phyloP scores from a whole-genome alignment of 1,140 invertebrate genomes.

The Lordiphosa collinella region DNA sequence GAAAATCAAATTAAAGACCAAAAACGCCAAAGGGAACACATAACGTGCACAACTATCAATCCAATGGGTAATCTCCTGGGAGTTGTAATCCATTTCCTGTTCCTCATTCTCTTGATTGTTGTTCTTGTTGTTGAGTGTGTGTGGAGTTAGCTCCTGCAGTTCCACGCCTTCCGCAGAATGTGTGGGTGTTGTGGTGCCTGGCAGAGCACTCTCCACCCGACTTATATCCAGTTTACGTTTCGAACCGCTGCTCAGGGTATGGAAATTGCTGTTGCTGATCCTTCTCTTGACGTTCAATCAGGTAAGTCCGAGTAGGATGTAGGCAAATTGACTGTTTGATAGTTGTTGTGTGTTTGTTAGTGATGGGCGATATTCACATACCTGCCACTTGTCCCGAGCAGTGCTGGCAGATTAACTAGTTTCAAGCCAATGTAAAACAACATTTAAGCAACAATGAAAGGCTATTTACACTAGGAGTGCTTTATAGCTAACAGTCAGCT shows the following conservation, averaged over 20 bases:
- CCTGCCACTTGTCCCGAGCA: background rate
- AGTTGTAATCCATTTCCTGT: slow-evolving; percentile 73
- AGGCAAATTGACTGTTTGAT: too few relatives aligned
- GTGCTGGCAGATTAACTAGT: slow-evolving; percentile 11
- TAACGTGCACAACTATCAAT: slow-evolving; percentile 88
- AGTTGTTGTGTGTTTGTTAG: slow-evolving; percentile 51
- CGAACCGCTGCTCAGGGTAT: slow-evolving; percentile 13
- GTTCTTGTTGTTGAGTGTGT: slow-evolving; percentile 27
- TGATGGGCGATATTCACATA: slow-evolving; percentile 46
- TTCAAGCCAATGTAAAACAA: too few relatives aligned
- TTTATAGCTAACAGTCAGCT: too few relatives aligned
- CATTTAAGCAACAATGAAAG: too few relatives aligned
- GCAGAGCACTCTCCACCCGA: slow-evolving; percentile 53
- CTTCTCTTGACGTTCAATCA: too few relatives aligned
- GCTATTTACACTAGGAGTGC: too few relatives aligned
- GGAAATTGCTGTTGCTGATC: too few relatives aligned
- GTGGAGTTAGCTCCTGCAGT: slow-evolving; percentile 6
- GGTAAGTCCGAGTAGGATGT: too few relatives aligned
- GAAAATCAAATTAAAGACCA: slow-evolving; percentile 91
- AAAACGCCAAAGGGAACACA: slow-evolving; percentile 88
- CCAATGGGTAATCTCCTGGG: slow-evolving; percentile 92
- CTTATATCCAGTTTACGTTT: slow-evolving; percentile 40
- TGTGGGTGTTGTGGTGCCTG: background rate
- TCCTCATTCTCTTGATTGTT: slow-evolving; percentile 33
- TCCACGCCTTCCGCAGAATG: background rate